phyloP scores from a whole-genome alignment of 2,888 invertebrate genomes.

The Strigamia maritima region DNA sequence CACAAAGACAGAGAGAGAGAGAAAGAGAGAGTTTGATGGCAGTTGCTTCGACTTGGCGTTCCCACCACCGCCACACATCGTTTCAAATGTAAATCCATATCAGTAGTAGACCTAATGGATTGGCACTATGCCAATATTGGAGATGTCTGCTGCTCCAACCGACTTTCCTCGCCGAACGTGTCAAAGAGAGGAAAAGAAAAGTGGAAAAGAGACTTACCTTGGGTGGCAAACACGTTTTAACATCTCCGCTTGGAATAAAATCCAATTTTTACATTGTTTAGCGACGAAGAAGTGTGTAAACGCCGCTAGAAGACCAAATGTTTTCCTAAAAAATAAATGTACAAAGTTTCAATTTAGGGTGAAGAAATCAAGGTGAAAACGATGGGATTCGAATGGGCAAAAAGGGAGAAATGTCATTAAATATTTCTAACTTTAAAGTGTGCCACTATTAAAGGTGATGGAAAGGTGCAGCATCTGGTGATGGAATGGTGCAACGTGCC shows the following conservation, averaged over 20 bases:
- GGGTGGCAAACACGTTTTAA: neutral
- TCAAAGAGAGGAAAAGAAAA: neutral
- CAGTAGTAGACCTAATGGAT: conserved; percentile 10
- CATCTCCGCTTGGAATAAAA: conserved; percentile 7
- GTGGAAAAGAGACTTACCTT: conserved; percentile 21
- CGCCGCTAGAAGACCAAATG: neutral
- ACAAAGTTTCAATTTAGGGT: neutral
- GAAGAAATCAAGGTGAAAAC: neutral
- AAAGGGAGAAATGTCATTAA: neutral
- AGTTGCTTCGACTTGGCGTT: neutral
- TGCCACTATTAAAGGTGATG: neutral
- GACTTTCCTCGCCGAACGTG: conserved; percentile 6
- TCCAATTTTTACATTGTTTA: neutral
- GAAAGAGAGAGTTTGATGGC: conserved; percentile 1
- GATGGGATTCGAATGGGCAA: neutral
- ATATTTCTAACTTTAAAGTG: neutral
- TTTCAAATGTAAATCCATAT: conserved; percentile 28
- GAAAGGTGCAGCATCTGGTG: neutral
- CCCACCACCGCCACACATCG: neutral
- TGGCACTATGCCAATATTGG: conserved; percentile 16
- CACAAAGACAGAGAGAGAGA: neutral
- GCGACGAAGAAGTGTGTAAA: neutral
- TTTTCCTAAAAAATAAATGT: neutral
- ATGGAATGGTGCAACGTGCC: neutral
- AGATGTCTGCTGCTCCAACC: conserved; percentile 22